Conservation (phyloP, 2,797 vertebrate genomes). For the Chiloscyllium punctatum region DNA sequence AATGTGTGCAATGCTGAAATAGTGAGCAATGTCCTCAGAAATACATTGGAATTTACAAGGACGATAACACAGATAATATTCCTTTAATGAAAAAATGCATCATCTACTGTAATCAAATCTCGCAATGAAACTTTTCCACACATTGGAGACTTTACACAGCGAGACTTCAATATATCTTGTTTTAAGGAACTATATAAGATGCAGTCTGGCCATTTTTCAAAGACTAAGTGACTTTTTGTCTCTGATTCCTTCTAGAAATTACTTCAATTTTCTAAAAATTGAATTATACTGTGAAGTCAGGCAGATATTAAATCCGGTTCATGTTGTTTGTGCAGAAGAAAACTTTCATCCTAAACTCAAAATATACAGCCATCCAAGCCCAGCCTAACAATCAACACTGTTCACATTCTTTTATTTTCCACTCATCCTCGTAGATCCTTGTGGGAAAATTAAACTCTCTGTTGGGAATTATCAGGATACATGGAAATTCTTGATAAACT, state of each 20-base stretch:
- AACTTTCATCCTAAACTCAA: neutral
- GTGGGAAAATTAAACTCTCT: neutral
- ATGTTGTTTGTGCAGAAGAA: neutral
- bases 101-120: constrained; percentile 34
- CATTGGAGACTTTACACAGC: neutral
- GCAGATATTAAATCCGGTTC: constrained; percentile 25
- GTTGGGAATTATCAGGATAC: neutral
- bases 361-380: neutral
- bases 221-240: constrained; percentile 34
- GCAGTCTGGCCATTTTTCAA: neutral
- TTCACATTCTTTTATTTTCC: neutral
- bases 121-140: neutral
- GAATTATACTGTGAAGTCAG: neutral
- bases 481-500: neutral
- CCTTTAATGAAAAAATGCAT: constrained; percentile 37
- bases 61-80: constrained; percentile 26
- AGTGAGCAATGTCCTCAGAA: neutral
- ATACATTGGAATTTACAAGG: constrained; percentile 25
- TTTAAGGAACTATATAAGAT: constrained; percentile 30
- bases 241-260: constrained; percentile 28
- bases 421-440: neutral
- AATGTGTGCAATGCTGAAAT: neutral
- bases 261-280: constrained; percentile 34
- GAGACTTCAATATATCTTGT: constrained; percentile 20
- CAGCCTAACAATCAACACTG: neutral